phyloP scores from a whole-genome alignment of 2,888 invertebrate genomes.

The Amphipyra berbera region DNA sequence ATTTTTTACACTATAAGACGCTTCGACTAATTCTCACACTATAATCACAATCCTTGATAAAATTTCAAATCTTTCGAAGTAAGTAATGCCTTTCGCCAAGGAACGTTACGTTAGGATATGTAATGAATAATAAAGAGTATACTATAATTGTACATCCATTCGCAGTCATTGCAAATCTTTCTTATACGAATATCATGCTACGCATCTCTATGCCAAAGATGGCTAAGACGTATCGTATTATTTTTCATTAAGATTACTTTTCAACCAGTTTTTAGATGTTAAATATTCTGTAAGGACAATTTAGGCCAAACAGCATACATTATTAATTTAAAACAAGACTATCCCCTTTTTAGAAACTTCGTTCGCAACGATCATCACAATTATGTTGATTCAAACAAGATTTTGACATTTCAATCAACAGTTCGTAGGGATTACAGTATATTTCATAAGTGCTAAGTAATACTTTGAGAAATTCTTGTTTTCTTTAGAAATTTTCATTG shows the following conservation, averaged over 20 bases:
- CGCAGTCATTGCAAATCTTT: background rate
- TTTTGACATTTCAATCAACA: too few species aligned
- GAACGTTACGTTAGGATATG: slow-evolving; percentile 20
- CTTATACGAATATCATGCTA: background rate
- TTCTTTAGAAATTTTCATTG: slow-evolving; percentile 5
- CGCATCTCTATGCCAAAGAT: too few species aligned
- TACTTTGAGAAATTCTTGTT: background rate
- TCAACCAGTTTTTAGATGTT: slow-evolving; percentile 1
- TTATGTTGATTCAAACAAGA: too few species aligned
- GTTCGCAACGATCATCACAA: background rate
- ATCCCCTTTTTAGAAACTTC: background rate
- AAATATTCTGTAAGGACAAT: slow-evolving; percentile 4
- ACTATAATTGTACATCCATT: background rate
- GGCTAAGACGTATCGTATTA: too few species aligned
- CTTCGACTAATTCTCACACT: slow-evolving; percentile 26
- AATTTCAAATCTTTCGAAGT: slow-evolving; percentile 12
- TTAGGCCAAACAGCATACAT: slow-evolving; percentile 30
- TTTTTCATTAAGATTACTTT: slow-evolving; percentile 1
- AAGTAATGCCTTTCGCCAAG: background rate
- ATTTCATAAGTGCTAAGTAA: background rate
- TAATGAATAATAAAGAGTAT: background rate
- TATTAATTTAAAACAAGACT: background rate
- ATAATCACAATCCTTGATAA: slow-evolving; percentile 21
- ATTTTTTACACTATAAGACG: slow-evolving; percentile 47
- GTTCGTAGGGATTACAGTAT: background rate